A percentile compares a stretch with the other conserved stretches of the same genome.
Conservation (phyloP, 2,113 vertebrate genomes). For the Thermophis baileyi region DNA sequence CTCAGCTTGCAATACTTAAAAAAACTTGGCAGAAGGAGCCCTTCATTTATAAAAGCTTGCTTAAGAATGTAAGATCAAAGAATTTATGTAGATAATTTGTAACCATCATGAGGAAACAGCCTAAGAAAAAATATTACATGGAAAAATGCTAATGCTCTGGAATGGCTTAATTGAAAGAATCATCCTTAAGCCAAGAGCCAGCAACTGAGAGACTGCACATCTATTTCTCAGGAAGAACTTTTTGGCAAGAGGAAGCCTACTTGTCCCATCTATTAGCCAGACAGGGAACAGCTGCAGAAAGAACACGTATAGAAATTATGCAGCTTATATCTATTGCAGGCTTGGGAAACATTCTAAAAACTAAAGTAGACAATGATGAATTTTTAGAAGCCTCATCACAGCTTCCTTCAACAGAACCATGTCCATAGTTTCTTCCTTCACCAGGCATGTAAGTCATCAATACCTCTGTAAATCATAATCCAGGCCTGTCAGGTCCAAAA, state of each 20-base stretch:
- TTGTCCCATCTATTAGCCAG: not conserved
- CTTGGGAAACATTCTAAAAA: not conserved
- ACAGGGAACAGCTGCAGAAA: not conserved
- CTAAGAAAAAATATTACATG: not conserved
- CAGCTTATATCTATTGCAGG: not conserved
- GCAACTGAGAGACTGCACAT: not conserved
- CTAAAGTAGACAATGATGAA: not conserved
- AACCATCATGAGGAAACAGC: not conserved
- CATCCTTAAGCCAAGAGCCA: not conserved
- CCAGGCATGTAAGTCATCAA: not conserved
- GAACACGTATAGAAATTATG: not conserved
- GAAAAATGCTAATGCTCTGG: not conserved
- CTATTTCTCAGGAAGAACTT: not conserved
- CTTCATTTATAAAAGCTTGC: not conserved
- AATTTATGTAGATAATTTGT: not conserved
- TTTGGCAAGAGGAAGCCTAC: not conserved
- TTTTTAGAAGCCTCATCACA: not conserved
- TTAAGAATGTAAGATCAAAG: slow-evolving; percentile 18
- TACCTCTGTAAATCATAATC: not conserved
- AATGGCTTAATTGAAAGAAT: not conserved
- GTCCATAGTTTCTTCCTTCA: not conserved
- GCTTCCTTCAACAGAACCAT: not conserved
- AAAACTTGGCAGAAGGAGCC: not conserved
- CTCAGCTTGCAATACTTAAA: not conserved
- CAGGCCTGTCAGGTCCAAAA: not conserved